Conservation (phyloP, 2,888 invertebrate genomes). For the Leptinotarsa juncta region DNA sequence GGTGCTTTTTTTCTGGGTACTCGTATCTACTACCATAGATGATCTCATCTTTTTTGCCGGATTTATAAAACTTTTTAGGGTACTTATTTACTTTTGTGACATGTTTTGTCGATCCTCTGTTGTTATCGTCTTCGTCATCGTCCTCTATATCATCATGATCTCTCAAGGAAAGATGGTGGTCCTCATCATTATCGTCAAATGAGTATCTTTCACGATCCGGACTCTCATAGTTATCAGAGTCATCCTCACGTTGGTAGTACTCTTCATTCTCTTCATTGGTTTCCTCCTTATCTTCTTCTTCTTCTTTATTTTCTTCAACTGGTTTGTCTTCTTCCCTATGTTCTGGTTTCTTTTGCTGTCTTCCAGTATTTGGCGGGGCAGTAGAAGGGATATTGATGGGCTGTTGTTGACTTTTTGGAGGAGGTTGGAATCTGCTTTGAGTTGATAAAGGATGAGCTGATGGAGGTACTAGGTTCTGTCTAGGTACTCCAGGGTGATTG, state of each 20-base stretch:
- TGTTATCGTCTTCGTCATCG: conserved; percentile 51
- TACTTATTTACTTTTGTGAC: conserved; percentile 39
- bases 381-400: conserved; percentile 32
- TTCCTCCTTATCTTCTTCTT: conserved; percentile 28
- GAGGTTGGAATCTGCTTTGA: conserved; percentile 29
- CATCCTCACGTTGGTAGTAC: conserved; percentile 32
- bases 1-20: conserved; percentile 36
- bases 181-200: conserved; percentile 48
- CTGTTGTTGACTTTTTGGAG: conserved; percentile 31
- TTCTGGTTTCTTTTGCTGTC: conserved; percentile 29
- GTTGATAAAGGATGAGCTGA: conserved; percentile 8
- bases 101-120: conserved; percentile 46
- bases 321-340: conserved; percentile 35
- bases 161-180: conserved; percentile 27
- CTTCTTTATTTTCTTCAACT: conserved; percentile 30
- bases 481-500: conserved; percentile 2
- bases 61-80: conserved; percentile 38
- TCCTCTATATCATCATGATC: conserved; percentile 45
- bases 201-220: conserved; percentile 38
- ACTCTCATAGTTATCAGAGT: conserved; percentile 32
- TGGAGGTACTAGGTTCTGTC: conserved; percentile 23
- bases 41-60: conserved; percentile 32
- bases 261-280: conserved; percentile 41
- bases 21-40: conserved; percentile 45
- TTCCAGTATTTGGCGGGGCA: conserved; percentile 32